Conservation (phyloP, 2,888 invertebrate species). For the Cephus nigrinus region DNA sequence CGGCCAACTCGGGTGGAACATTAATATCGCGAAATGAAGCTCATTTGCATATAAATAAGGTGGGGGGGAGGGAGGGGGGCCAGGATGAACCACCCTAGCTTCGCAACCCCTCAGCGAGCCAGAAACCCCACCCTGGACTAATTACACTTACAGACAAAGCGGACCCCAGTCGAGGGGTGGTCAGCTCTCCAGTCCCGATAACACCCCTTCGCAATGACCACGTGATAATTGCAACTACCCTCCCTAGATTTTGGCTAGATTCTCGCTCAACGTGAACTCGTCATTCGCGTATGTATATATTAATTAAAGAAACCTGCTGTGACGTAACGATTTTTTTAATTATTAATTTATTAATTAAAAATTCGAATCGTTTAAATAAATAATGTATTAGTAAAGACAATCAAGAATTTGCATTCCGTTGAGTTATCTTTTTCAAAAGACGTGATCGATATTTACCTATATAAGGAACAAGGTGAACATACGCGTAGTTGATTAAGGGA, state of each 20-base stretch:
- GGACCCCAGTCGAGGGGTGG: constrained; percentile 53
- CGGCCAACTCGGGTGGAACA: constrained; percentile 69
- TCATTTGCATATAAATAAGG: constrained; percentile 93
- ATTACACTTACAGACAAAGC: constrained; percentile 67
- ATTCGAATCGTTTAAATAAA: background rate
- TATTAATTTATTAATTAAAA: background rate
- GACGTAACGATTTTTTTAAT: background rate
- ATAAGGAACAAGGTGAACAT: background rate
- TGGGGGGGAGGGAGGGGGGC: constrained; percentile 57
- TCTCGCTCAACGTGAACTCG: background rate
- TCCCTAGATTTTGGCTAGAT: background rate
- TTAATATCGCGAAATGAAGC: constrained; percentile 91
- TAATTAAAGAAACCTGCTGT: background rate
- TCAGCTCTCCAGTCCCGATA: constrained; percentile 53
- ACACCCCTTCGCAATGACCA: constrained; percentile 62
- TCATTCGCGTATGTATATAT: background rate
- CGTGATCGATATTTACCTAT: background rate
- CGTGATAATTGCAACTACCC: constrained; percentile 60
- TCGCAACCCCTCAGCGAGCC: constrained; percentile 34
- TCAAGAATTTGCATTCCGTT: background rate
- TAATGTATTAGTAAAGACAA: background rate
- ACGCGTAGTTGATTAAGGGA: background rate
- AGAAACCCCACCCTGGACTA: constrained; percentile 61
- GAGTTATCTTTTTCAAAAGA: background rate
- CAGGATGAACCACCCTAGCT: constrained; percentile 52